Base-by-base conservation (phyloP, 2,797 vertebrate genomes). In the Neopelma chrysocephalum region DNA sequence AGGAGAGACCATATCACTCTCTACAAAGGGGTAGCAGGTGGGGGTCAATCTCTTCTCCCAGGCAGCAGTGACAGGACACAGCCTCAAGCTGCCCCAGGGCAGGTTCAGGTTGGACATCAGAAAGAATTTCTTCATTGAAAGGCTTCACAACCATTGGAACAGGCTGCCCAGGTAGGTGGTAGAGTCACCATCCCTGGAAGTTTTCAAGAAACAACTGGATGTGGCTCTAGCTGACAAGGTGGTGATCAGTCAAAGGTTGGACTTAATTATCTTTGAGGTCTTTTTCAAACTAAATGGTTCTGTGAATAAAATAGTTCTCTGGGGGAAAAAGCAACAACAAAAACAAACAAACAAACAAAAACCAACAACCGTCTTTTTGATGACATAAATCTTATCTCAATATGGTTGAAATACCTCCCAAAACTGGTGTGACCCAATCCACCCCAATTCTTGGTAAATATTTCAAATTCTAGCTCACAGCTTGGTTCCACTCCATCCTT, bases 271-370 rank as follows among this genome's bases (percentile, higher is more conserved):
- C 32, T 32, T 21, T 36, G 36, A 57, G 20, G 17, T n/a, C 43
- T 57, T 70, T 40, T 38, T 25, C 38, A 45, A 83, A 57, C 6
- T 15, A 43, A 22, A 22, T 22, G 6, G 40, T 71, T 45, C 23
- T 45, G 29, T 26, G 38, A 93, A 70, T 32, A 65, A 82, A 58
- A 40, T 4, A 29, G 15, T 15, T 68, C 12, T 42, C 10, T 10
- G 11, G 4, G 7, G 5, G 7, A 21, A 34, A 47, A 38, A 42
- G 1, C 0, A 70, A 76, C 34, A 12, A 2, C 0, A 0, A 10
- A 20, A 54, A 32, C 29, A 54, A 32, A 31, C 27, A 51, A 27
- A 51, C 26, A 32, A 54, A 32, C 15, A 20, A 32, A 13, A 31
- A 18, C 31, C 31, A 20, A n/a, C 47, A 47, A 32, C 21, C 12